Conservation (phyloP, 2,888 invertebrate genomes). For the Caenorhabditis macrosperma region DNA sequence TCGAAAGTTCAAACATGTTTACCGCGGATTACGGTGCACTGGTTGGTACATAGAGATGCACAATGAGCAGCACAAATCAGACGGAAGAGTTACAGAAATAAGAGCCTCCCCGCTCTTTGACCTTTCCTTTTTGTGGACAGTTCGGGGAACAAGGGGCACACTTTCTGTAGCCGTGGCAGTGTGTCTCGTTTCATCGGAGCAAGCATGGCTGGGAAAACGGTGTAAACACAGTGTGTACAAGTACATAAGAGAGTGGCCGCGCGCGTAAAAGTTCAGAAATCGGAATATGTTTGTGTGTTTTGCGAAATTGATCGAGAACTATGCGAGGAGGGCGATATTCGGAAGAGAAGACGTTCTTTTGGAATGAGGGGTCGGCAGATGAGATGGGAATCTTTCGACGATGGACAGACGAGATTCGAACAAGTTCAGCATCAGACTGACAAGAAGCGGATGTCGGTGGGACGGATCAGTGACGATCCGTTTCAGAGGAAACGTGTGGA, state of each 20-base stretch:
- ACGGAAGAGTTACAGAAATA: background rate
- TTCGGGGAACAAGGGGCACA: too few relatives aligned
- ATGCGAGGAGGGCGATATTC: background rate
- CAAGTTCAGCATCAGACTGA: conserved; percentile 17
- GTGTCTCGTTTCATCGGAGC: conserved; percentile 54
- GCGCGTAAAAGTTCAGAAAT: conserved; percentile 48
- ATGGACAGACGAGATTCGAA: conserved; percentile 7
- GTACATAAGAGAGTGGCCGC: conserved; percentile 15
- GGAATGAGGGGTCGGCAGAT: background rate
- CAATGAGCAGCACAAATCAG: too few relatives aligned
- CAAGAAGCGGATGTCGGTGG: too few relatives aligned
- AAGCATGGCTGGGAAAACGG: conserved; percentile 23
- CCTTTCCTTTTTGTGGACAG: too few relatives aligned
- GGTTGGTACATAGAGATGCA: too few relatives aligned
- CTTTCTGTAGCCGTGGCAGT: conserved; percentile 4
- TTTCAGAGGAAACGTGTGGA: too few relatives aligned
- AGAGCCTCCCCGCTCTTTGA: too few relatives aligned
- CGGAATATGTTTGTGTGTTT: conserved; percentile 38
- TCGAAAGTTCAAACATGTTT: too few relatives aligned
- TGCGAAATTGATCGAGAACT: conserved; percentile 45
- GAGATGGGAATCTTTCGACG: too few relatives aligned
- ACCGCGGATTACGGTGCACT: too few relatives aligned
- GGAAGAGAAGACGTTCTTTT: background rate
- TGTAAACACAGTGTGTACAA: conserved; percentile 33
- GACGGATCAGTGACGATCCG: too few relatives aligned